A percentile compares a stretch with the other conserved stretches of the same genome.
Evolutionary conservation across 1,140 invertebrate genomes (phyloP).

Genomic region (Triops longicaudatus): DNA sequence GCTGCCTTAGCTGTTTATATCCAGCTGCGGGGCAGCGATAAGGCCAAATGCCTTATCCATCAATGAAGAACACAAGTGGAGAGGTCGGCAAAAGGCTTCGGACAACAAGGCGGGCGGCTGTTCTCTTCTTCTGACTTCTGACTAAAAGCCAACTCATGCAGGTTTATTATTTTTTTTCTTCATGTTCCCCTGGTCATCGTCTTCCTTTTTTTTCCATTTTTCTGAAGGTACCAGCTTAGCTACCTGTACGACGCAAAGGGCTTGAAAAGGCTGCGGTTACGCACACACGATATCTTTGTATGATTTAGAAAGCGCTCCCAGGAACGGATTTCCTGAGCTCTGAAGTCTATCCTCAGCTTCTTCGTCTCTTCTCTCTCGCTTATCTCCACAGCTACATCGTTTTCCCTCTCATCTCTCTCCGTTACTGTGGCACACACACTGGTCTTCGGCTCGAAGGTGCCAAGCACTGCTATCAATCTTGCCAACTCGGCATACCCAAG

Average conservation of each 20-base stretch:
- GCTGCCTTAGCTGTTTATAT: slow-evolving; percentile 10
- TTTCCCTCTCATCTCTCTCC: background rate
- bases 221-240: background rate
- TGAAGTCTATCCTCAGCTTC: background rate
- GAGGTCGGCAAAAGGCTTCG: background rate
- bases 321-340: background rate
- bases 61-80: slow-evolving; percentile 15
- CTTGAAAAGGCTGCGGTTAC: background rate
- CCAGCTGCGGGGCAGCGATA: slow-evolving; percentile 6
- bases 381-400: background rate
- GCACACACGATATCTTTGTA: background rate
- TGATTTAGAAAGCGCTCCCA: background rate
- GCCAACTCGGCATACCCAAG: slow-evolving; percentile 22
- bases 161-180: background rate
- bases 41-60: slow-evolving; percentile 14
- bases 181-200: background rate
- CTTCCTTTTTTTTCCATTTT: background rate
- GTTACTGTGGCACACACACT: slow-evolving; percentile 5
- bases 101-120: background rate
- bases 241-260: background rate
- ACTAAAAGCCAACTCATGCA: slow-evolving; percentile 15
- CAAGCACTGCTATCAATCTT: slow-evolving; percentile 12
- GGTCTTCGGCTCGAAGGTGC: background rate
- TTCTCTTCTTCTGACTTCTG: background rate
- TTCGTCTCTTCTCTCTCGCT: background rate